A percentile compares a stretch with the other conserved stretches of the same genome.
These are phyloP conservation scores for Passer domesticus DNA, from an alignment of 2,113 vertebrate genomes.

Conservation along the genomic window DNA sequence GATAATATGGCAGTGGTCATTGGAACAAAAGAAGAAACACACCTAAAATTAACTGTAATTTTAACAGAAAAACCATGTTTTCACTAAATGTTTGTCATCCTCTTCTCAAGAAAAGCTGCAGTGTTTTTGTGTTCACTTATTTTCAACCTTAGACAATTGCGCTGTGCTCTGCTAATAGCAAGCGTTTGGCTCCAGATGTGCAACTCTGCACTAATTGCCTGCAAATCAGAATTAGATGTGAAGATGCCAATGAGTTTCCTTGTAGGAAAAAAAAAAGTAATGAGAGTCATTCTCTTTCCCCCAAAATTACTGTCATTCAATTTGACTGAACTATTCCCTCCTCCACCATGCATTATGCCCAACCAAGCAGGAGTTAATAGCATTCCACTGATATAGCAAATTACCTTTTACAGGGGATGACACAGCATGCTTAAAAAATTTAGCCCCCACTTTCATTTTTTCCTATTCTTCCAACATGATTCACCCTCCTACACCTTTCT, in stretches of 20 bases:
- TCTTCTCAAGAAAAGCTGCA: neutral
- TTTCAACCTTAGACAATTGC: neutral
- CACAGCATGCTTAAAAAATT: slow-evolving; percentile 18
- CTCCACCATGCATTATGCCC: neutral
- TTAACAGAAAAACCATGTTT: neutral
- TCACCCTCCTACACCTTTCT: slow-evolving; percentile 56
- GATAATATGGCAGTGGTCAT: accelerated
- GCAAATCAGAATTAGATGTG: neutral
- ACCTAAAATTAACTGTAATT: neutral
- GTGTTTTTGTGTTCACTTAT: neutral
- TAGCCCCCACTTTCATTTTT: slow-evolving; percentile 35
- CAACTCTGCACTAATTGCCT: neutral
- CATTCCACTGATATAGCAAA: neutral
- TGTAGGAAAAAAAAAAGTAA: neutral
- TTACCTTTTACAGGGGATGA: slow-evolving; percentile 33
- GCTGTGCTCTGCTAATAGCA: neutral
- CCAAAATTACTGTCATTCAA: neutral
- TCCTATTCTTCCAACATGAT: slow-evolving; percentile 35
- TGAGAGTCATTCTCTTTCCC: neutral
- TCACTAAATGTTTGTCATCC: neutral
- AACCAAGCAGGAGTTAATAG: slow-evolving; percentile 21
- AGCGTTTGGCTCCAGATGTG: neutral
- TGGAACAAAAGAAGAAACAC: neutral
- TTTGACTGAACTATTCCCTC: slow-evolving; percentile 14
- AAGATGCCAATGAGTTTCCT: neutral